Percentiles rank a stretch among this genome's conserved stretches.
phyloP scores from a whole-genome alignment of 2,888 invertebrate genomes.

The Trachelus stipa region DNA sequence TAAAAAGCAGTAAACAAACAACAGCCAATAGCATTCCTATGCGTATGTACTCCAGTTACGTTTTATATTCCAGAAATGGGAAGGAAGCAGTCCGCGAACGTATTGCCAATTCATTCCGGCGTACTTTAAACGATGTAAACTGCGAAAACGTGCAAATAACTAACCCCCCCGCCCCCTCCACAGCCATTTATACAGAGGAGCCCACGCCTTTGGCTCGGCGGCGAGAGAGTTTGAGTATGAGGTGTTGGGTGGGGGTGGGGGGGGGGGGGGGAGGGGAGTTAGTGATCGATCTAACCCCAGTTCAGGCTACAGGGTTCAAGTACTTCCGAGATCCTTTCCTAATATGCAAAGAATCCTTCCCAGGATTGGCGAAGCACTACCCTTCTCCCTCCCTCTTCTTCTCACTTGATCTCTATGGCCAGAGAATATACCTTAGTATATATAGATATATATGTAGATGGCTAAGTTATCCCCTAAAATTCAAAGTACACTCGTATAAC shows the following conservation, averaged over 20 bases:
- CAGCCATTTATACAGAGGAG: not conserved
- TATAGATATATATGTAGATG: not conserved
- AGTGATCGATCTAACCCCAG: not conserved
- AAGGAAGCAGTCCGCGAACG: constrained; percentile 27
- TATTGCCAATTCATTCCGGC: constrained; percentile 40
- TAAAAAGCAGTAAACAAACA: not conserved
- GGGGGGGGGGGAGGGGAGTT: not conserved
- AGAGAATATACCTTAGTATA: not conserved
- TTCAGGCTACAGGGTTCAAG: not conserved
- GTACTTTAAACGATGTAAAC: constrained; percentile 46
- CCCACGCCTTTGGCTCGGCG: not conserved
- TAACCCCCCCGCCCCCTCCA: constrained; percentile 16
- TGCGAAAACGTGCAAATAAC: constrained; percentile 55
- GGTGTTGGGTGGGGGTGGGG: too few relatives aligned
- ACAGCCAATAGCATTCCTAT: not conserved
- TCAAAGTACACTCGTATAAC: not conserved
- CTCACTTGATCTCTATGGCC: not conserved
- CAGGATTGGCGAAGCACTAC: not conserved
- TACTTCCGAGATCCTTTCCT: not conserved
- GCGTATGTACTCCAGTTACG: not conserved
- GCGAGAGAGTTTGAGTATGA: not conserved
- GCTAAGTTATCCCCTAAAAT: not conserved
- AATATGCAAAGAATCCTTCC: not conserved
- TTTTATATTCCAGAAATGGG: not conserved
- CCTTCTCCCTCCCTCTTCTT: not conserved